Conservation (phyloP, 2,797 vertebrate species). For the Phaenicophaeus curvirostris region DNA sequence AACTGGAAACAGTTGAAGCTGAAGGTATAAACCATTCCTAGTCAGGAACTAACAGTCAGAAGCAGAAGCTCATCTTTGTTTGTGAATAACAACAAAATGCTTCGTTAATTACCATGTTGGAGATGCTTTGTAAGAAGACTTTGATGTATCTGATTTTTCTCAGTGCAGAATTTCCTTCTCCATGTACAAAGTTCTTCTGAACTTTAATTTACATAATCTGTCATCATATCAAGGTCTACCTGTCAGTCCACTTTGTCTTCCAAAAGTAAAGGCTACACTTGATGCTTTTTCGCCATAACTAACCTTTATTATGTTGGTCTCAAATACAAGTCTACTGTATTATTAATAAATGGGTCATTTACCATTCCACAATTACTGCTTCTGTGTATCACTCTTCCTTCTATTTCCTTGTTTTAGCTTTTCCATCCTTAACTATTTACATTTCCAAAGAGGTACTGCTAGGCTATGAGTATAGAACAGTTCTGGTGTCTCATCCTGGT, state of each 20-base stretch:
- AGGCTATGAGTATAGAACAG: neutral
- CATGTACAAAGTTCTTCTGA: neutral
- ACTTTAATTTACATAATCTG: neutral
- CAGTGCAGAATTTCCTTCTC: neutral
- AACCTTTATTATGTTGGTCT: neutral
- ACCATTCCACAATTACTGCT: neutral
- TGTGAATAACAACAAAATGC: neutral
- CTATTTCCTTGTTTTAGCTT: neutral
- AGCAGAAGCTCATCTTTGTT: neutral
- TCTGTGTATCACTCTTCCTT: neutral
- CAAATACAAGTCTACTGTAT: neutral
- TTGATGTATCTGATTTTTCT: neutral
- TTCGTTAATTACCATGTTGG: neutral
- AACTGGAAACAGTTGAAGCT: neutral
- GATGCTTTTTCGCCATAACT: neutral
- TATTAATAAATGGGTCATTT: neutral
- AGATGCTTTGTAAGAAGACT: neutral
- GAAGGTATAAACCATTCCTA: neutral
- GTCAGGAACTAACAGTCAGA: neutral
- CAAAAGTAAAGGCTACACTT: neutral
- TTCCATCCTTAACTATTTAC: neutral
- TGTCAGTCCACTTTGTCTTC: neutral
- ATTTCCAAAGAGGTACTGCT: neutral
- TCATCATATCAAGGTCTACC: neutral
- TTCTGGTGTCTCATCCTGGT: neutral